These are phyloP conservation scores for Musca domestica DNA, from an alignment of 1,140 invertebrate species.

Conservation along the genomic window DNA sequence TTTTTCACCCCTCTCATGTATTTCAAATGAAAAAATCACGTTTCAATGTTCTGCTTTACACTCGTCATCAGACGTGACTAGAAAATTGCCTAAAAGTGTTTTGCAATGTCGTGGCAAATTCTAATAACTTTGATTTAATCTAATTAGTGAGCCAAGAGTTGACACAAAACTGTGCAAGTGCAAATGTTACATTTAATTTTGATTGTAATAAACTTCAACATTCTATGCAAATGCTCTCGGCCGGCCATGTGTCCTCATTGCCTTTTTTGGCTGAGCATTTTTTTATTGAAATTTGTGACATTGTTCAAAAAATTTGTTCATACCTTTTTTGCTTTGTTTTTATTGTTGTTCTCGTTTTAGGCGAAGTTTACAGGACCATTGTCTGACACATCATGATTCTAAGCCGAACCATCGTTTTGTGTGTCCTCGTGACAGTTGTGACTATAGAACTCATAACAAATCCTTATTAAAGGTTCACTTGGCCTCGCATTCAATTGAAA, in stretches of 20 bases:
- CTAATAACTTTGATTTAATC: slow-evolving; percentile 22
- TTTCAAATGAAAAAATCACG: too few species aligned
- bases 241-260: too few species aligned
- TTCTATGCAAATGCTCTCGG: neutral
- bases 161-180: neutral
- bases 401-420: slow-evolving; percentile 20
- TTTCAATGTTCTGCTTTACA: too few species aligned
- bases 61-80: slow-evolving; percentile 2
- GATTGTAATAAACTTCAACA: slow-evolving; percentile 4
- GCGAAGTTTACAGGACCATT: slow-evolving; percentile 36
- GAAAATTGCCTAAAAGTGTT: neutral
- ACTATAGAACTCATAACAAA: slow-evolving; percentile 32
- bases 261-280: too few species aligned
- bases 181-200: slow-evolving; percentile 15
- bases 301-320: too few species aligned
- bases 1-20: too few species aligned
- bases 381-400: slow-evolving; percentile 28
- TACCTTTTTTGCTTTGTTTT: too few species aligned
- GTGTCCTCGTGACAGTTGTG: slow-evolving; percentile 34
- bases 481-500: slow-evolving; percentile 38
- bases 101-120: neutral
- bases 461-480: slow-evolving; percentile 37
- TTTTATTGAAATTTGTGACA: too few species aligned
- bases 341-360: slow-evolving; percentile 28
- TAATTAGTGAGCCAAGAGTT: slow-evolving; percentile 6